Evolutionary conservation across 2,888 invertebrate species (phyloP), one percentile per base, ranked within the genome.

Genomic region (Liposcelis brunnea): DNA sequence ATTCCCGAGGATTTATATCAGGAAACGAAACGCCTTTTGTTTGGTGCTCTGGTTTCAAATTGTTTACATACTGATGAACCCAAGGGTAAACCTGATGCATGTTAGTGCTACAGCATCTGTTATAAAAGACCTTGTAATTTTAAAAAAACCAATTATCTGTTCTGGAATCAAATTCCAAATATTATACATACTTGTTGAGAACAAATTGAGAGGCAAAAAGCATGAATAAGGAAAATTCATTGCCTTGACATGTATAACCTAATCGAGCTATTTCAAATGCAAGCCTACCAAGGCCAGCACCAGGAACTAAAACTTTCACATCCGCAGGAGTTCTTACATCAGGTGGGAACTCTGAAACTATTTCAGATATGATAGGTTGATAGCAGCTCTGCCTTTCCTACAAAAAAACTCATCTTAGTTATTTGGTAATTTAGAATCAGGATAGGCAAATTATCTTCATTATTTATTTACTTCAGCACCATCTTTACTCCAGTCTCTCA

Each of bases 201-300:
- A 98, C 80, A 62, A 93, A 97, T 66, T 93, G 89, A 37, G 95
- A 93, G 0, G 91, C 86, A 54, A 97, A 85, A 42, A 98, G 68
- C 97, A 98, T 98, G 62, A 91, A 95, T 33, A 95, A 72, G 21
- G 91, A 93, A 68, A 93, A 95, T 66, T 98, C 98, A 61, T 98
- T 98, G 51, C 95, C 98, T 64, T 95, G 90, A 55, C 94, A 95
- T 8, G 74, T 73, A 66, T 81, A 98, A 1, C 95, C 95, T 14
- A 77, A 70, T 47, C 74, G 74, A 0, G 95, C 93, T 26, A 98
- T 75, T 69, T 98, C 97, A 69, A 83, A 94, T 0, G 93, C 87
- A 2, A 98, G 70, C 48, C 98, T 69, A 0, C 94, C 95, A 4
- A 97, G 69, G 0, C 97, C 97, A n/a, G 94, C 90, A 2, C 97